phyloP scores from a whole-genome alignment of 2,113 vertebrate genomes.

The Phocoena phocoena region DNA sequence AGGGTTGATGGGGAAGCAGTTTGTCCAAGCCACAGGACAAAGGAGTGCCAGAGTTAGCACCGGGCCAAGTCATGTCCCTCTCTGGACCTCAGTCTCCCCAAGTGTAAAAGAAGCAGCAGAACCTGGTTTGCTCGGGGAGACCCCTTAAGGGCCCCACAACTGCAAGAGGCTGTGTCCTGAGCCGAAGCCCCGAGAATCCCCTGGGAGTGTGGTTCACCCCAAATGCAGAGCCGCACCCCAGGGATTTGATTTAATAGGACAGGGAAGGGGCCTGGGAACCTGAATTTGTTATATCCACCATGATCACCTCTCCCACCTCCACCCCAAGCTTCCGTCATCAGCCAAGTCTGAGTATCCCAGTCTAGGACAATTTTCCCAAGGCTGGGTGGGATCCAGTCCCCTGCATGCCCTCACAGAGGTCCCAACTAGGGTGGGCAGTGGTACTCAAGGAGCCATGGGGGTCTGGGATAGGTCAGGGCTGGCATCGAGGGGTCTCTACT shows the following conservation, averaged over 20 bases:
- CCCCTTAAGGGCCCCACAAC: not conserved
- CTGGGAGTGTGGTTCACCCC: not conserved
- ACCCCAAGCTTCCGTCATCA: not conserved
- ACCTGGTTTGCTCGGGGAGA: not conserved
- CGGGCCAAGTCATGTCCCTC: not conserved
- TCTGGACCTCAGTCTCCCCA: not conserved
- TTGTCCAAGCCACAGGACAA: not conserved
- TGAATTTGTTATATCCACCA: not conserved
- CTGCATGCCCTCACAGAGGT: not conserved
- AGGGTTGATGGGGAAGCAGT: not conserved
- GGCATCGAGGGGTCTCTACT: accelerated
- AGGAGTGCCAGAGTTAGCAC: too few species aligned
- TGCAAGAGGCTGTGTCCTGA: not conserved
- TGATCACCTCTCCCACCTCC: too few species aligned
- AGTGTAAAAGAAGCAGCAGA: not conserved
- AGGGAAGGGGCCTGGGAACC: not conserved
- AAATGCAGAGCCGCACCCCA: not conserved
- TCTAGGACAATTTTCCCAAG: not conserved
- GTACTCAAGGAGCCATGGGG: not conserved
- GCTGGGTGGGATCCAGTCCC: too few species aligned
- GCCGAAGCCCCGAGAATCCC: not conserved
- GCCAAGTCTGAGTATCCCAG: not conserved
- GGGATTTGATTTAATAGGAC: not conserved
- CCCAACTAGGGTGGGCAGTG: not conserved
- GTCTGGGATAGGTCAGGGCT: not conserved